phyloP scores from a whole-genome alignment of 2,797 vertebrate genomes.

The Neosalanx taihuensis region DNA sequence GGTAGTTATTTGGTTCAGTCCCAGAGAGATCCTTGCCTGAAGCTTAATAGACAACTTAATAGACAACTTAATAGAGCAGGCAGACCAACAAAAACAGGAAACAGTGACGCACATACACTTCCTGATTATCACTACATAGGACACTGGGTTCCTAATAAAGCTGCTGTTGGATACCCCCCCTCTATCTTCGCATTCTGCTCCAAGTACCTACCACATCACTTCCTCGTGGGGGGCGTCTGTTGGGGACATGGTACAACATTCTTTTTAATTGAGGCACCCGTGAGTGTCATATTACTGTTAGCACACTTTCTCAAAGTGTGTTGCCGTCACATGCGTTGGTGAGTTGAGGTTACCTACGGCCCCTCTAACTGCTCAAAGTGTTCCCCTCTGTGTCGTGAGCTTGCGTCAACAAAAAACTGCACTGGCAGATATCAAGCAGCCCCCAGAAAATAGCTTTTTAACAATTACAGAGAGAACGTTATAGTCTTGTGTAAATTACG shows the following conservation, averaged over 20 bases:
- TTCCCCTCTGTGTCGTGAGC: neutral
- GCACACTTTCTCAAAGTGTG: no score
- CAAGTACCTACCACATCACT: constrained; percentile 31
- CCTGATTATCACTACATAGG: constrained; percentile 7
- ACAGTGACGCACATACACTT: constrained; percentile 34
- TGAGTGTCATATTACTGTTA: constrained; percentile 31
- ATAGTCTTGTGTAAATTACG: neutral
- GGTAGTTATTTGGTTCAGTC: neutral
- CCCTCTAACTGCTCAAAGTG: neutral
- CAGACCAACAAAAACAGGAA: constrained; percentile 37
- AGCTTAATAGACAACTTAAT: constrained; percentile 16
- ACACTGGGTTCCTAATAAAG: constrained; percentile 28
- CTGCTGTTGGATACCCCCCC: constrained; percentile 61
- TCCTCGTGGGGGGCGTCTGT: neutral
- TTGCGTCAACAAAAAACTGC: neutral
- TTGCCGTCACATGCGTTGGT: neutral
- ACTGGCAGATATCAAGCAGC: neutral
- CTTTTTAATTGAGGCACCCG: constrained; percentile 52
- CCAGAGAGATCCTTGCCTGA: no score
- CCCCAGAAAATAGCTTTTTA: neutral
- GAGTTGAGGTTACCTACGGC: constrained; percentile 1
- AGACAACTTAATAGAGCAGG: constrained; percentile 20
- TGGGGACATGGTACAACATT: constrained; percentile 46
- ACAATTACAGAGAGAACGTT: neutral
- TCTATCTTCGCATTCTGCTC: constrained; percentile 48